Percentiles rank a stretch among this genome's conserved stretches.
Conservation (phyloP, 2,113 vertebrate species). For the Odontophorus gujanensis region DNA sequence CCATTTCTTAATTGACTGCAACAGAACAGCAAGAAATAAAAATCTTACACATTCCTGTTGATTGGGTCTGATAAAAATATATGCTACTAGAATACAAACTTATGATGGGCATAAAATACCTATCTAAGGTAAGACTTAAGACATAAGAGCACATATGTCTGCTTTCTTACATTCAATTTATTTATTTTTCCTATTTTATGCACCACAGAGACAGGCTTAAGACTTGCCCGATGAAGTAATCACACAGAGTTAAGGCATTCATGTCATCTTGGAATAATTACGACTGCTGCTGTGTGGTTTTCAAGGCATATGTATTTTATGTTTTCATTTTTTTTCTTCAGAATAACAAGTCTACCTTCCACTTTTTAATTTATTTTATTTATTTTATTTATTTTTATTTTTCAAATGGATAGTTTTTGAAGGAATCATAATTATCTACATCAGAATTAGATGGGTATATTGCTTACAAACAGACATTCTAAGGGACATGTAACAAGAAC, state of each 20-base stretch:
- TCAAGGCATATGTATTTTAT: not conserved
- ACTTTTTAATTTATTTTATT: not conserved
- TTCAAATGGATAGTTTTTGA: not conserved
- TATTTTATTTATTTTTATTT: too few relatives aligned
- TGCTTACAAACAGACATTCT: not conserved
- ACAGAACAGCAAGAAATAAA: not conserved
- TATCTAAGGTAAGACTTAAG: not conserved
- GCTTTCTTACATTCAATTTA: not conserved
- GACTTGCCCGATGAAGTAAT: not conserved
- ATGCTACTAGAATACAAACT: not conserved
- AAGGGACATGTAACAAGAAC: not conserved
- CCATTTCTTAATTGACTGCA: slow-evolving; percentile 89
- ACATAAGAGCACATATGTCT: not conserved
- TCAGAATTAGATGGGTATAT: not conserved
- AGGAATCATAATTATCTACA: not conserved
- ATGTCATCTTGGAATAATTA: not conserved
- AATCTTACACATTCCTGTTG: not conserved
- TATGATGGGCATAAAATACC: not conserved
- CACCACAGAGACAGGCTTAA: not conserved
- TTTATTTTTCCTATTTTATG: not conserved
- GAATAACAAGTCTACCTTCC: not conserved
- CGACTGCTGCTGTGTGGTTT: not conserved
- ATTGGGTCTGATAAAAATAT: not conserved
- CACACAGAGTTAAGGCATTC: not conserved
- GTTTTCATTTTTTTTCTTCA: not conserved